Evolutionary conservation across 2,797 vertebrate genomes (phyloP).

Genomic region (Rhinogobio ventralis): DNA sequence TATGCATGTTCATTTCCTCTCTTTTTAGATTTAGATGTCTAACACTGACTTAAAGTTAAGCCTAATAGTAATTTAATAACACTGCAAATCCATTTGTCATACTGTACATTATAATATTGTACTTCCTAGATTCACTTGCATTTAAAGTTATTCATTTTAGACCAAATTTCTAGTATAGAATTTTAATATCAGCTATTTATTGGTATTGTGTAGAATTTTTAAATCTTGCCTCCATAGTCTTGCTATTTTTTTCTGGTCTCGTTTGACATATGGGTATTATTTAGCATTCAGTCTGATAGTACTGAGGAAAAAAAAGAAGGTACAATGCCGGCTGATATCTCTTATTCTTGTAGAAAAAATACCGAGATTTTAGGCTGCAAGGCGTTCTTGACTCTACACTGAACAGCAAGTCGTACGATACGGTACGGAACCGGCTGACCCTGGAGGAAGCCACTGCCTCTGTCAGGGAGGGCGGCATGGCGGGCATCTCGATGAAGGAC

Average conservation of each 20-base stretch:
- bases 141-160: neutral
- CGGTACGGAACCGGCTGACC: slow-evolving; percentile 94
- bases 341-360: slow-evolving; percentile 90
- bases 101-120: neutral
- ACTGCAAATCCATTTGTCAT: neutral
- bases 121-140: neutral
- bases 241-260: neutral
- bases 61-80: neutral
- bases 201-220: neutral
- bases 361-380: slow-evolving; percentile 98
- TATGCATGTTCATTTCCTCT: neutral
- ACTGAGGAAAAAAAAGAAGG: neutral
- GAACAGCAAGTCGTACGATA: slow-evolving; percentile 99
- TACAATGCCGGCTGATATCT: slow-evolving; percentile 16
- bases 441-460: slow-evolving; percentile 96
- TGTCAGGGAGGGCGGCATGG: slow-evolving; percentile 94
- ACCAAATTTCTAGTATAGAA: neutral
- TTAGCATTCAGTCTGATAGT: neutral
- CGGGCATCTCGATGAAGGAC: slow-evolving; percentile 99
- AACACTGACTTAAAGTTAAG: neutral
- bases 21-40: neutral
- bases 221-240: neutral
- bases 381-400: slow-evolving; percentile 97
- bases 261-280: neutral
- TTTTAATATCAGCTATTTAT: neutral